Conservation (phyloP, 2,113 vertebrate species). For the Hippopotamus amphibius region DNA sequence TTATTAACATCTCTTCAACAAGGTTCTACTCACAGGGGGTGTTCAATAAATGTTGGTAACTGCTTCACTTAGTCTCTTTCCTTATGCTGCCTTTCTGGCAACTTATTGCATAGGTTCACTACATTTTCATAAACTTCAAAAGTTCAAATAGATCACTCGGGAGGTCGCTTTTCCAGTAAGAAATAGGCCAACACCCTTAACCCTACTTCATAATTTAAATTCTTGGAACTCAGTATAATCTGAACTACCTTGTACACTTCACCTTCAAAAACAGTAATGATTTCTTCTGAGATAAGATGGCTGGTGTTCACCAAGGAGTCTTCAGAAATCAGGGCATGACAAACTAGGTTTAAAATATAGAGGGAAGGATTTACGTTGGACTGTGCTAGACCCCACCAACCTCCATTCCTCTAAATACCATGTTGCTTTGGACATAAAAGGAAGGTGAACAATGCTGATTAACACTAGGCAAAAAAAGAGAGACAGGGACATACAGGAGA, state of each 20-base stretch:
- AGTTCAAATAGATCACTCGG: neutral
- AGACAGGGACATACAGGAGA: neutral
- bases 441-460: neutral
- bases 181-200: slow-evolving; percentile 28
- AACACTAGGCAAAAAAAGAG: neutral
- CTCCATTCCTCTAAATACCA: neutral
- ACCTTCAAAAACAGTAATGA: slow-evolving; percentile 35
- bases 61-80: neutral
- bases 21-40: neutral
- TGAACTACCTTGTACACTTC: slow-evolving; percentile 3
- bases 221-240: neutral
- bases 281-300: slow-evolving; percentile 20
- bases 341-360: neutral
- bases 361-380: neutral
- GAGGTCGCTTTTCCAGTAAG: neutral
- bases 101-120: neutral
- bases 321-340: neutral
- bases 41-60: neutral
- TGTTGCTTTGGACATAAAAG: neutral
- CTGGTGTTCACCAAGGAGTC: neutral
- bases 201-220: slow-evolving; percentile 54
- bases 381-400: neutral
- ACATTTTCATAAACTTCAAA: slow-evolving; percentile 32
- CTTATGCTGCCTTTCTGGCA: neutral
- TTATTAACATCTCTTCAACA: slow-evolving; percentile 22